Evolutionary conservation across 35 echinoderm and acorn worm species (phyloP), one percentile per base, ranked within the genome.

Genomic region (Hemicentrotus pulcherrimus): DNA sequence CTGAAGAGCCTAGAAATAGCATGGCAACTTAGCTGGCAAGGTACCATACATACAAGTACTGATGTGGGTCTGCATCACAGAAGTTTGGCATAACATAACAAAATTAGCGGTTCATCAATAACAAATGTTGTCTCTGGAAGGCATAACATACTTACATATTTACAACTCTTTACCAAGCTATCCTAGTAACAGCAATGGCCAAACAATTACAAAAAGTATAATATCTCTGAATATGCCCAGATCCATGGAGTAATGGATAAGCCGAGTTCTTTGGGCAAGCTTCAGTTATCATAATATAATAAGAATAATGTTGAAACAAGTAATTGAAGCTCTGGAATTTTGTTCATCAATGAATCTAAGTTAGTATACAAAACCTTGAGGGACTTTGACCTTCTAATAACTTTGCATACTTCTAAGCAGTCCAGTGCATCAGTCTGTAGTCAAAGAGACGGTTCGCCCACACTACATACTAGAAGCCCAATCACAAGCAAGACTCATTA

Each of bases 211-310:
- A 91, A 91, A 91, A 91, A 91, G 32, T 91, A 91, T 91, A 0
- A 45, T 91, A 91, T 91, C 89, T 32, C 46, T 91, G 89, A 1
- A 91, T 46, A 41, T 91, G 32, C 41, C 32, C 46, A 91, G 89
- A 91, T 91, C 0, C 89, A 41, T 31, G 88, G 32, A 91, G 88
- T 91, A n/a, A n/a, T 91, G 88, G 88, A 91, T 35, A 91, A 7
- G 30, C 45, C 3, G 88, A 91, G 46, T 92, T 92, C 24, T 92
- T 92, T 6, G 47, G 46, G 24, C 91, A 92, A 50, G 47, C 91
- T 92, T 92, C 91, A 92, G 91, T 92, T 46, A 92, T 48, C 46
- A 92, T 92, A 2, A 92, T 92, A 50, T 41, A 92, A 50, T 92
- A 1, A 46, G 91, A 31, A 15, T 92, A 4, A n/a, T 48, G 47